Base-by-base conservation (phyloP, 2,888 invertebrate species). In the Drosophila kanekoi region DNA sequence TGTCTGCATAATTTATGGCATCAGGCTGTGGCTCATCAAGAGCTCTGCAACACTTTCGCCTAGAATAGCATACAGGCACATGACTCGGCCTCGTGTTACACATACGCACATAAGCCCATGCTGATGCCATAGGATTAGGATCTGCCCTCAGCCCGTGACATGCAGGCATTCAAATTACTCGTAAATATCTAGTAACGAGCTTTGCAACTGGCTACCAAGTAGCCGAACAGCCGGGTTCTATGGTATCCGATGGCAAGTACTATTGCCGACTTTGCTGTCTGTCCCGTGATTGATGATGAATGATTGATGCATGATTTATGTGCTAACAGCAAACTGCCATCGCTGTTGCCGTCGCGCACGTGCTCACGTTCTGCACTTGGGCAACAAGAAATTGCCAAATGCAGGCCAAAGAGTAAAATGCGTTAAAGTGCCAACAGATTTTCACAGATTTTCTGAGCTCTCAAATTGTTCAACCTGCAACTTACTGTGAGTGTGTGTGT, bases 241-340 rank as follows among this genome's bases (percentile, higher is more conserved):
- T 32, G n/a, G 32, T 40, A 40, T 32, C 53, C 52, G 10, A 18
- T 41, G 43, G 14, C 53, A 44, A 38, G 43, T 32, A 18, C 16
- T 23, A 47, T 23, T 62, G 33, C 48, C 43, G 20, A 20, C 38
- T 53, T 23, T 13, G 9, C 51, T 44, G 45, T 57, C 56, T 47
- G 52, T 38, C 13, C 44, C 54, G 67, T 84, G 87, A 87, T 87
- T 84, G 86, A 85, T 87, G 82, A 73, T 81, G 77, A 82, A 81
- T 87, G 87, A 84, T 84, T 84, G 88, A 87, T 85, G 82, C 53
- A 63, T 67, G 70, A 81, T 69, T 79, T 62, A 84, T 82, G 67
- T 51, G 64, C 43, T 57, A 58, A 16, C 67, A 61, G 61, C 67
- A 66, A 71, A 41, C 40, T 47, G 56, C 44, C 49, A 43, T 40